Percentiles rank a stretch among this genome's conserved stretches.
Evolutionary conservation across 2,888 invertebrate species (phyloP).

Genomic region (Dasysyrphus tricinctus): DNA sequence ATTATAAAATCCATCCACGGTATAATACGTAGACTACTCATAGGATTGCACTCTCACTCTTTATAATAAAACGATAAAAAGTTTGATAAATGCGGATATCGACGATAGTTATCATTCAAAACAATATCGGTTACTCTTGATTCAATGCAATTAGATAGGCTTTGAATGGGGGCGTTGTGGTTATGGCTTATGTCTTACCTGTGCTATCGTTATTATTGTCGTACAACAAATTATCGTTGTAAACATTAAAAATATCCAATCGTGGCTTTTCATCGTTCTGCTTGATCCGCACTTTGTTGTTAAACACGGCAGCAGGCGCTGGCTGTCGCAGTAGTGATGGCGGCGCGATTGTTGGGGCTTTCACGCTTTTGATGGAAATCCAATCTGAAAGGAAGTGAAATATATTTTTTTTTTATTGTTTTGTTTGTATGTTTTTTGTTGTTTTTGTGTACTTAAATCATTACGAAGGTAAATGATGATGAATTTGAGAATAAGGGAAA

Average conservation of each 20-base stretch:
- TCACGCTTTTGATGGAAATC: conserved; percentile 59
- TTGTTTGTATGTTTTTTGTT: conserved; percentile 1
- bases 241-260: conserved; percentile 72
- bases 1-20: conserved; percentile 11
- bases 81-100: conserved; percentile 38
- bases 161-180: conserved; percentile 4
- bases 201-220: conserved; percentile 60
- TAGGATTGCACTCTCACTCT: conserved; percentile 34
- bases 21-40: background rate
- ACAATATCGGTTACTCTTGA: conserved; percentile 29
- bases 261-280: conserved; percentile 75
- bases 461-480: conserved; percentile 25
- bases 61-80: conserved; percentile 19
- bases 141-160: conserved; percentile 35
- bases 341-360: conserved; percentile 50
- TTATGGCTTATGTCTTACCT: conserved; percentile 62
- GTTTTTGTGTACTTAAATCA: conserved; percentile 5
- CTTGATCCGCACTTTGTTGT: conserved; percentile 67
- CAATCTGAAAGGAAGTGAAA: conserved; percentile 71
- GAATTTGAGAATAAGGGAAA: conserved; percentile 64
- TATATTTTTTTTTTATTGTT: background rate
- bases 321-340: background rate
- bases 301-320: conserved; percentile 23
- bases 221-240: conserved; percentile 72
- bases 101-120: conserved; percentile 30